Percentiles rank a stretch among this genome's conserved stretches.
Conservation (phyloP, 2,888 invertebrate species). For the Crocallis elinguaria region DNA sequence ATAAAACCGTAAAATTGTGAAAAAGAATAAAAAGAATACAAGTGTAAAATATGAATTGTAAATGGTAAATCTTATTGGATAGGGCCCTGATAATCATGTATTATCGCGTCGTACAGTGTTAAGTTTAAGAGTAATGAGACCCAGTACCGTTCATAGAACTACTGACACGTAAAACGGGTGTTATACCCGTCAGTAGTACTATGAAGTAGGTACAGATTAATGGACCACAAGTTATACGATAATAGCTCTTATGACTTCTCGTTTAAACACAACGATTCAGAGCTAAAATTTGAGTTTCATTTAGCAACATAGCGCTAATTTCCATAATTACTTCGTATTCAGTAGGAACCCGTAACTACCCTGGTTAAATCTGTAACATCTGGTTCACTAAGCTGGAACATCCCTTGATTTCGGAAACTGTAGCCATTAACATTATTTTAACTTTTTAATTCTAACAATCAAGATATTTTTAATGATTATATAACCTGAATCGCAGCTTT, state of each 20-base stretch:
- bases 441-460: too few relatives aligned
- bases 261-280: conserved; percentile 52
- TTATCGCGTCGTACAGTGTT: too few relatives aligned
- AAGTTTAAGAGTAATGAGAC: too few relatives aligned
- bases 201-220: conserved; percentile 61
- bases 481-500: too few relatives aligned
- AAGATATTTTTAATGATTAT: background rate
- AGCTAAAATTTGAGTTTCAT: conserved; percentile 45
- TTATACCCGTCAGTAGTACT: conserved; percentile 25
- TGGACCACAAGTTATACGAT: conserved; percentile 63
- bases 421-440: conserved; percentile 3
- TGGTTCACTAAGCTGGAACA: conserved; percentile 4
- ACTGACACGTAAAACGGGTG: background rate
- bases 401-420: conserved; percentile 7
- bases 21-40: too few relatives aligned
- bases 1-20: too few relatives aligned
- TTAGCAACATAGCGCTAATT: conserved; percentile 13
- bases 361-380: conserved; percentile 6
- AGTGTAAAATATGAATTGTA: too few relatives aligned
- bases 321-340: conserved; percentile 12
- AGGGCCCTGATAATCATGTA: too few relatives aligned
- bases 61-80: too few relatives aligned
- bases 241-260: conserved; percentile 57
- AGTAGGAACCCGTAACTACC: background rate
- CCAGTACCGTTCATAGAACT: background rate